Evolutionary conservation across 2,113 vertebrate genomes (phyloP), one percentile per base, ranked within the genome.

Genomic region (Eublepharis macularius): DNA sequence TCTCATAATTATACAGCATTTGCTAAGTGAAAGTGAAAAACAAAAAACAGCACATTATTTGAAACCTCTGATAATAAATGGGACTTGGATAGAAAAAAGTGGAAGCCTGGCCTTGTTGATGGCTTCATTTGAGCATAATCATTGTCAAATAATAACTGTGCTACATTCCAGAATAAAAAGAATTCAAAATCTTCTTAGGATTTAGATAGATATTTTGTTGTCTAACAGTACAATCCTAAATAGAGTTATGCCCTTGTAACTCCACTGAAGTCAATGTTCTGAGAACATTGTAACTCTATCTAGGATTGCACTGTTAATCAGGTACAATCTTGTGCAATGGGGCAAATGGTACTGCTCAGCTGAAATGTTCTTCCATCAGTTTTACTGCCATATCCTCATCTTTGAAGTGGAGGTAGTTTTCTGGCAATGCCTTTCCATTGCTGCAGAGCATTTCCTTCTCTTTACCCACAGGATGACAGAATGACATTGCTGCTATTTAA

Each of bases 11-110:
- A 78, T 21, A 86, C 76, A 88, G 82, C 91, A 93, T 85, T 90
- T 88, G 78, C 88, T 91, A 92, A 92, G 66, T 87, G 86, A 89
- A 93, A 94, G 87, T 82, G 91, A 93, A 90, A 92, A 94, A 92
- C 65, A 85, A 92, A 91, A 93, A 90, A 77, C 84, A 92, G 90
- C 43, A 69, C 80, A 87, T 92, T 88, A 90, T 83, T 89, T 88
- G 43, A 90, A 92, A 92, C 85, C 85, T 91, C 88, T 89, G 88
- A 89, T 91, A 94, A 94, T 91, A 90, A 90, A 91, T 92, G 78
- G 87, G 90, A 90, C 76, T 83, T 93, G 88, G 65, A 83, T 94
- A 89, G 73, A 89, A 91, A 80, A 1, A 57, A 82, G 7, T 83
- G 47, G 63, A 60, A 45, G 49, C 4, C 49, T 85, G 85, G 43